Evolutionary conservation across 92 coral and sea anemone genomes (phyloP).

Genomic region (Epizoanthus ramosus): DNA sequence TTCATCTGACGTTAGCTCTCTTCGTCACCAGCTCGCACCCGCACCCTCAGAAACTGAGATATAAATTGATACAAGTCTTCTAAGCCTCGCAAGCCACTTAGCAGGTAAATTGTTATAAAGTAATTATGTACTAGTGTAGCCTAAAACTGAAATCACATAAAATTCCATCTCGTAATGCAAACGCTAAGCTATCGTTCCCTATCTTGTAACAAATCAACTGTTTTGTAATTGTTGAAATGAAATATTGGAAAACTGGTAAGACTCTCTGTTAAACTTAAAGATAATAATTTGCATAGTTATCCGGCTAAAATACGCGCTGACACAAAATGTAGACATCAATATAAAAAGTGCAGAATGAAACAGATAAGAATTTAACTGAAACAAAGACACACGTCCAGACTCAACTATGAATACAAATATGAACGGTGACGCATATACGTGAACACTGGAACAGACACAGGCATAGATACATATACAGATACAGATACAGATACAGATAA

Average conservation of each 20-base stretch:
- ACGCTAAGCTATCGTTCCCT: background rate
- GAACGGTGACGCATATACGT: too few species aligned
- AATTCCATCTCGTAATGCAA: background rate
- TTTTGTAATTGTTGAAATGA: background rate
- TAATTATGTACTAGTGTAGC: background rate
- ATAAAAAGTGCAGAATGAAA: too few species aligned
- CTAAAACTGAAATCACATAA: background rate
- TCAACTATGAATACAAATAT: too few species aligned
- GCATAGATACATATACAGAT: too few species aligned
- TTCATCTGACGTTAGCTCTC: slow-evolving; percentile 10
- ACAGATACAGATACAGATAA: too few species aligned
- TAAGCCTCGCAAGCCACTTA: slow-evolving; percentile 43
- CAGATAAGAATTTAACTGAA: too few species aligned
- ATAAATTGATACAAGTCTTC: slow-evolving; percentile 44
- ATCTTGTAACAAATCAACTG: background rate
- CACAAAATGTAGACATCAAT: background rate
- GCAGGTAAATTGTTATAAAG: slow-evolving; percentile 32
- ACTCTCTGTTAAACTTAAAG: too few species aligned
- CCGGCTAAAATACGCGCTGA: too few species aligned
- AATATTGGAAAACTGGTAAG: too few species aligned
- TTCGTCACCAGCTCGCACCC: slow-evolving; percentile 38
- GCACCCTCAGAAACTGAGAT: slow-evolving; percentile 47
- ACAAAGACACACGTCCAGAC: too few species aligned
- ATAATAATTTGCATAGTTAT: too few species aligned
- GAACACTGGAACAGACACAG: too few species aligned